Percentiles rank a stretch among this genome's conserved stretches.
phyloP scores from a whole-genome alignment of 1,140 invertebrate species.

The Heliconius himera region DNA sequence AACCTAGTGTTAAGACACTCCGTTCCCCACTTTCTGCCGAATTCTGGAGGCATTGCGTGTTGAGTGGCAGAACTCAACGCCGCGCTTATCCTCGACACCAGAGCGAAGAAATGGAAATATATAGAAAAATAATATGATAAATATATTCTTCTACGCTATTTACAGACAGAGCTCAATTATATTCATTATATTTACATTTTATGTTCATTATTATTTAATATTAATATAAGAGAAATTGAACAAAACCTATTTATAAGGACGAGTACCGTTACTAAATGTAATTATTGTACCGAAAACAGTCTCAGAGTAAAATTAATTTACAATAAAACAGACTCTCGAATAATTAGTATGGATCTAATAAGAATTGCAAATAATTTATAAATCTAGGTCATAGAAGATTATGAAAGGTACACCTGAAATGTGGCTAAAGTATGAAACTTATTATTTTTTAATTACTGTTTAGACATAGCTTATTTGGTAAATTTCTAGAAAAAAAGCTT shows the following conservation, averaged over 20 bases:
- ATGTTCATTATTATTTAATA: neutral
- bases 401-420: neutral
- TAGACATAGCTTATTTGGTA: neutral
- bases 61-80: no score
- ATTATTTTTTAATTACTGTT: neutral
- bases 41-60: no score
- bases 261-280: neutral
- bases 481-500: neutral
- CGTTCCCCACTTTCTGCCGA: no score
- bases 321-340: constrained; percentile 12
- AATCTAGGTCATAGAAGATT: neutral
- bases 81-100: no score
- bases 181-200: neutral
- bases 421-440: neutral
- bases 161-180: neutral
- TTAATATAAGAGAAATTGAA: neutral
- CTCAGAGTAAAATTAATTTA: constrained; percentile 4
- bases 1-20: no score
- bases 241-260: neutral
- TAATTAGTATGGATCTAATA: neutral
- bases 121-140: no score
- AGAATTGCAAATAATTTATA: neutral
- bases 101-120: no score
- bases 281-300: neutral
- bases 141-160: neutral